These are phyloP conservation scores for Laticauda colubrina DNA, from an alignment of 2,113 vertebrate species.

Conservation along the genomic window DNA sequence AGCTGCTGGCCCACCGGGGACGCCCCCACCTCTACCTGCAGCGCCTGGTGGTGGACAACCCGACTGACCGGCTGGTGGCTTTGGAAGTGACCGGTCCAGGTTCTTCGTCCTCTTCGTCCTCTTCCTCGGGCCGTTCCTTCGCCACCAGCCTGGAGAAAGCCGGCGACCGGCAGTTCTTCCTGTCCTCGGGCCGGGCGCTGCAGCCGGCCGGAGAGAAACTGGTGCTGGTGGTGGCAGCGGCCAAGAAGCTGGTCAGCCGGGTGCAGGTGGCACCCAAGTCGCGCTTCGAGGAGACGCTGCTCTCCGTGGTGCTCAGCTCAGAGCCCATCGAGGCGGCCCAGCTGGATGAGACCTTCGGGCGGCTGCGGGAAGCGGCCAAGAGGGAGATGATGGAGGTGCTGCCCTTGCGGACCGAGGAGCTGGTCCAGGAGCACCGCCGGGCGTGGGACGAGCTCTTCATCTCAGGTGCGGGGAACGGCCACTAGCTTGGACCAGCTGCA, in stretches of 20 bases:
- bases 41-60: constrained; percentile 84
- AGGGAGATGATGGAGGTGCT: constrained; percentile 88
- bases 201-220: constrained; percentile 66
- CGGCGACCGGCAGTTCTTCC: constrained; percentile 82
- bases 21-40: constrained; percentile 87
- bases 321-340: constrained; percentile 72
- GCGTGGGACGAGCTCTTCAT: constrained; percentile 93
- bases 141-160: constrained; percentile 77
- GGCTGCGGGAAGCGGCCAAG: constrained; percentile 80
- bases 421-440: constrained; percentile 85
- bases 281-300: constrained; percentile 79
- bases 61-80: constrained; percentile 73
- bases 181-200: constrained; percentile 80
- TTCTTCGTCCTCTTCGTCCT: background rate
- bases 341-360: constrained; percentile 79
- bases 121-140: constrained; percentile 49
- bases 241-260: constrained; percentile 76
- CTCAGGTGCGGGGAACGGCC: constrained; percentile 75
- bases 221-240: constrained; percentile 83
- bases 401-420: constrained; percentile 73
- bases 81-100: constrained; percentile 71
- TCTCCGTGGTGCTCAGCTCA: constrained; percentile 84
- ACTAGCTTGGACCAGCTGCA: background rate
- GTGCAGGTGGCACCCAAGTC: constrained; percentile 84
- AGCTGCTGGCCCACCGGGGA: constrained; percentile 87